Evolutionary conservation across 1,140 invertebrate species (phyloP), one percentile per base, ranked within the genome.

Genomic region (Meloidogyne exigua): DNA sequence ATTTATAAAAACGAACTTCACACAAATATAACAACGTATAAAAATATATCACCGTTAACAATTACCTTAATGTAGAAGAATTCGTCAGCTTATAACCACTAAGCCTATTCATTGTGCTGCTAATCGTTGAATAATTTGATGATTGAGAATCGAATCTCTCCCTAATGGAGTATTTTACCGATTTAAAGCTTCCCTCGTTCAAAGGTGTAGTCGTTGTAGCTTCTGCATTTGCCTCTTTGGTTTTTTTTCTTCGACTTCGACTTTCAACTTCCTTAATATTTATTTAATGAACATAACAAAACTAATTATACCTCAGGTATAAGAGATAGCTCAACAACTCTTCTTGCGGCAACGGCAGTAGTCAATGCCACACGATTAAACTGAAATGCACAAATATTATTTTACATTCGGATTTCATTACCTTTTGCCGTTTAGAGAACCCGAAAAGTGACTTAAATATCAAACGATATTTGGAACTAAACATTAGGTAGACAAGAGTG

Each of bases 401-500:
- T 7, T 10, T 7, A 10, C 36, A 39, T 39, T 39, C 36, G 36
- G 10, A 9, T 39, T 39, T 39, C 10, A 25, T 66, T 65, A 84
- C 83, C 65, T 75, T 80, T 21, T 68, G 75, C 23, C 84, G 67
- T 66, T 85, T 80, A 42, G 81, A 71, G 23, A 85, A 44, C n/a
- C 84, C 83, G n/a, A 87, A 42, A 75, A 85, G 76, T 13, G 80
- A 74, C 74, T 80, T 86, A 62, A 85, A 74, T 18, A 87, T 86
- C 9, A 77, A 44, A 21, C 85, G 69, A 68, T 87, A 86, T 66
- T 86, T 86, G 1, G 76, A 75, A 21, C 76, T 77, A 68, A 86
- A 86, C 25, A 84, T 79, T 13, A 86, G 26, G 68, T 86, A 86
- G n/a, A 86, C 78, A 65, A 86, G 77, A 18, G 81, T 85, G 21